Conservation (phyloP, 1,140 invertebrate genomes). For the Listronotus oregonensis region DNA sequence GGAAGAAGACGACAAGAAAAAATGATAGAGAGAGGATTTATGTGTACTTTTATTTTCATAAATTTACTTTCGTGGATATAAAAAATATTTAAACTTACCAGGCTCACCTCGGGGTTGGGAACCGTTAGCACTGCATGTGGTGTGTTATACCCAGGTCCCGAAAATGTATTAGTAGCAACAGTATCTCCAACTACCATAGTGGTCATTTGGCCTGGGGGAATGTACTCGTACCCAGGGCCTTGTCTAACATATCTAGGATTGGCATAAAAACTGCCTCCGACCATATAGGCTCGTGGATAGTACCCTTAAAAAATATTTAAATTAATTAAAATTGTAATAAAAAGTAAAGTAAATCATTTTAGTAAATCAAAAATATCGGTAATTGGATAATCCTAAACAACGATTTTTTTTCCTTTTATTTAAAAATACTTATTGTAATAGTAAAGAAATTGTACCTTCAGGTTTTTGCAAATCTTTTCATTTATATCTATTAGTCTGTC, state of each 20-base stretch:
- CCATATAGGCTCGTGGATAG: slow-evolving; percentile 45
- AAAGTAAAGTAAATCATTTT: too few species aligned
- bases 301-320: slow-evolving; percentile 3
- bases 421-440: background rate
- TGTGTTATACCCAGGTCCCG: slow-evolving; percentile 14
- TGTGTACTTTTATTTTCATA: too few species aligned
- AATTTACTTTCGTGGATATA: too few species aligned
- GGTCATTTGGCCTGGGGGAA: slow-evolving; percentile 44
- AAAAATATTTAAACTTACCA: slow-evolving; percentile 1
- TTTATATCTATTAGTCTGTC: too few species aligned
- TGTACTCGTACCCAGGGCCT: slow-evolving; percentile 28
- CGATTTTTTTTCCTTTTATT: background rate
- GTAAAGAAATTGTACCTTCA: background rate
- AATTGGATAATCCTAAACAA: too few species aligned
- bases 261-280: slow-evolving; percentile 53
- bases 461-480: too few species aligned
- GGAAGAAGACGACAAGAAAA: too few species aligned
- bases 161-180: slow-evolving; percentile 45
- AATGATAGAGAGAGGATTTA: too few species aligned
- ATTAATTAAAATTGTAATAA: too few species aligned
- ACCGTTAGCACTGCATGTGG: background rate
- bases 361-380: too few species aligned
- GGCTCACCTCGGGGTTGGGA: slow-evolving; percentile 11
- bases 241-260: slow-evolving; percentile 30
- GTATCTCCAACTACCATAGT: slow-evolving; percentile 44